Evolutionary conservation across 2,113 vertebrate genomes (phyloP).

Genomic region (Lonchura striata): DNA sequence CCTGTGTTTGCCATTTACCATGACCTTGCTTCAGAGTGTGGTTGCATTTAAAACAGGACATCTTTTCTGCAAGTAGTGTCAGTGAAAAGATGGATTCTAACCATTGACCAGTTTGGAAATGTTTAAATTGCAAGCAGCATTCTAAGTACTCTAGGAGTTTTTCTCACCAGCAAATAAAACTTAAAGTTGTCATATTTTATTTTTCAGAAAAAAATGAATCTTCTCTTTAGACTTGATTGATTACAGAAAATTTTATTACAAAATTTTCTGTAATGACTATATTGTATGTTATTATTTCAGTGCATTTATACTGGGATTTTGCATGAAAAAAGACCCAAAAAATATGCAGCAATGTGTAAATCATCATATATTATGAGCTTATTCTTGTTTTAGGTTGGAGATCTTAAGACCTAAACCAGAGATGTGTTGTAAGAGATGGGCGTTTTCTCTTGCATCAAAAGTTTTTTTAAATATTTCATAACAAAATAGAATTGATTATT

Average conservation of each 20-base stretch:
- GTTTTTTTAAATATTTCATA: too few relatives aligned
- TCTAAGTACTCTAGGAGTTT: slow-evolving; percentile 71
- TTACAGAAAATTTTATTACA: slow-evolving; percentile 21
- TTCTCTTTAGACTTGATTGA: slow-evolving; percentile 67
- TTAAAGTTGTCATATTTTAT: slow-evolving; percentile 72
- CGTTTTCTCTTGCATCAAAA: background rate
- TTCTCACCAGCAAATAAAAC: slow-evolving; percentile 45
- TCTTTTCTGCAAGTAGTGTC: slow-evolving; percentile 60
- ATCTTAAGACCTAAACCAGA: background rate
- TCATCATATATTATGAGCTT: background rate
- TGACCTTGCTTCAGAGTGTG: slow-evolving; percentile 5
- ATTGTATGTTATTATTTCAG: background rate
- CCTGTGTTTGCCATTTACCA: background rate
- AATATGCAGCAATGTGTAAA: background rate
- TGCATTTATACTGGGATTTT: background rate
- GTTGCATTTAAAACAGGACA: slow-evolving; percentile 55
- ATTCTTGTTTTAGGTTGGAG: background rate
- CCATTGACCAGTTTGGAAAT: slow-evolving; percentile 72
- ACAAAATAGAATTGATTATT: background rate
- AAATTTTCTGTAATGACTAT: background rate
- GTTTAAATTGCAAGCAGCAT: slow-evolving; percentile 61
- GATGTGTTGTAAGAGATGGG: background rate
- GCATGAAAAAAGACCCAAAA: background rate
- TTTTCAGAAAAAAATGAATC: slow-evolving; percentile 68
- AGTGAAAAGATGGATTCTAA: slow-evolving; percentile 72